Evolutionary conservation across 2,797 vertebrate species (phyloP).

Genomic region (Orientallactaga sibirica): DNA sequence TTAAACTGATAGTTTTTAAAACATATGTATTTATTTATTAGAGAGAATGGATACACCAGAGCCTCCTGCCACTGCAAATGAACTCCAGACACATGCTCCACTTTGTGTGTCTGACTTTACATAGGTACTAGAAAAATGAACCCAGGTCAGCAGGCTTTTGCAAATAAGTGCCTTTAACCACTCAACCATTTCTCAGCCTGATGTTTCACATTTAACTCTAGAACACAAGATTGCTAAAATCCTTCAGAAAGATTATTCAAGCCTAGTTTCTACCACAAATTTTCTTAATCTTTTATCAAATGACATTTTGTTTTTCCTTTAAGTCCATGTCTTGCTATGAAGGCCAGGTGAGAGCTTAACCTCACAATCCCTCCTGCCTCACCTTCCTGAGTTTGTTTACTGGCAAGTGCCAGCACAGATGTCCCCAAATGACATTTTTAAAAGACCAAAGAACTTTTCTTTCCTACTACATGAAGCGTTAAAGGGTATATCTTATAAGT

Average conservation of each 20-base stretch:
- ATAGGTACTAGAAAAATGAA: too few species aligned
- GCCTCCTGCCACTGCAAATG: too few species aligned
- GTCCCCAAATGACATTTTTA: background rate
- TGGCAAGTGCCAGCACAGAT: background rate
- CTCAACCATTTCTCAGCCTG: too few species aligned
- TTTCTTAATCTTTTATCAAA: background rate
- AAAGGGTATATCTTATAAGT: constrained; percentile 24
- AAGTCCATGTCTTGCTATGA: background rate
- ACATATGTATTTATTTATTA: too few species aligned
- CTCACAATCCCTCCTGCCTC: background rate
- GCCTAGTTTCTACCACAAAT: background rate
- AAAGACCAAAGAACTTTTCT: constrained; percentile 5
- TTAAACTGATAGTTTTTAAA: background rate
- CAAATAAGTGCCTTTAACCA: too few species aligned
- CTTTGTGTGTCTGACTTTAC: too few species aligned
- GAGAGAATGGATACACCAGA: too few species aligned
- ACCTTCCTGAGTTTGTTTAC: background rate
- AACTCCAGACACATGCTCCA: too few species aligned
- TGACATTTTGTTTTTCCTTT: background rate
- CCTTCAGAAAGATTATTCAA: background rate
- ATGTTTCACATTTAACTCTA: background rate
- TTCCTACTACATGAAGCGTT: constrained; percentile 6
- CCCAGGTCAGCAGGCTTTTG: too few species aligned
- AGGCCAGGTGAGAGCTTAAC: background rate
- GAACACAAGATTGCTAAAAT: background rate